Evolutionary conservation across 1,140 invertebrate species (phyloP), one percentile per base, ranked within the genome.

Genomic region (Heterodera schachtii): DNA sequence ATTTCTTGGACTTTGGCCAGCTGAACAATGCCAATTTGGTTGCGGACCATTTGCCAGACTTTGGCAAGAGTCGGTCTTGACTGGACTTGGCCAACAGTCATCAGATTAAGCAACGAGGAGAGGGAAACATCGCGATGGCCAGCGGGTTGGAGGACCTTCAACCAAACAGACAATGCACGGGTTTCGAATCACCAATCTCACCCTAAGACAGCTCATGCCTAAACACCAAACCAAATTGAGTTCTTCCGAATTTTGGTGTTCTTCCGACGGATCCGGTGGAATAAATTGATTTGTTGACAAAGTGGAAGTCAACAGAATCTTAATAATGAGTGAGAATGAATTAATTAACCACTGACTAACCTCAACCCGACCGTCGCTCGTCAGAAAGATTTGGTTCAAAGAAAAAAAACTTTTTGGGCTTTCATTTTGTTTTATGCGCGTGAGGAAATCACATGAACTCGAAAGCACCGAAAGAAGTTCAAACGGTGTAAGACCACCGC

Each of bases 151-250:
- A 52, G 43, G 52, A 69, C 66, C 44, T 81, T 13, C 46, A 79
- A 79, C 16, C 8, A 7, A 73, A 75, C 21, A n/a, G 43, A 4
- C 19, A 41, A 52, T 43, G 1, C 31, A 31, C 31, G 31, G 31
- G 41, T 49, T n/a, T 41, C 43, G 4, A 43, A 5, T 49, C 13
- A 41, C 52, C 49, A 44, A 47, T 74, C 76, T 3, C 46, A 52
- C 46, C n/a, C 47, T 31, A 44, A 64, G 41, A 73, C 85, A 81
- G 83, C 79, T 73, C 46, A 78, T 69, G 43, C 84, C 84, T 13
- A 85, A 76, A 49, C 79, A 82, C 84, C 84, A 85, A 67, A 86
- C 84, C n/a, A 86, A 41, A 13, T 80, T 81, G 21, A 52, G n/a
- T 52, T 60, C 74, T 13, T 71, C 52, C 13, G 52, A 44, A 7